Evolutionary conservation across 2,113 vertebrate species (phyloP), one percentile per base, ranked within the genome.

Genomic region (Hypanus sabinus): DNA sequence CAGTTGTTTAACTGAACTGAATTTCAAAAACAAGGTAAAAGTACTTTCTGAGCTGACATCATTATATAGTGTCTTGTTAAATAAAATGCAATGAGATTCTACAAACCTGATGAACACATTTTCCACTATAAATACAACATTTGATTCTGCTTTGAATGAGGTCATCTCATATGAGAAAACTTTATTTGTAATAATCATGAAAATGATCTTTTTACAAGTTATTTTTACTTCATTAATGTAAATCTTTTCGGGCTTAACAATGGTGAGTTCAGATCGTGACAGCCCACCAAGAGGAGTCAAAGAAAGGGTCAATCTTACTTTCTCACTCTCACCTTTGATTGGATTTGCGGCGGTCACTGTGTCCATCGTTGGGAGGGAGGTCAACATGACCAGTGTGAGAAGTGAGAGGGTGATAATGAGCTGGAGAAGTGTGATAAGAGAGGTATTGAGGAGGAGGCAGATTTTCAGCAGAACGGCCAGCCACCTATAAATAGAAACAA

Each of bases 361-460:
- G 95, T 55, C 55, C 96, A 73, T 2, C 94, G 46, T 95, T 33
- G 0, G 97, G 95, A 77, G 96, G 96, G 0, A 96, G 96, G 4
- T 97, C 96, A 65, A 95, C 94, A 90, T 96, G 96, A 87, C 95
- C 95, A 33, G 79, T 18, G 0, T 73, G 94, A 5, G 95, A 94
- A 20, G 38, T 0, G 0, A 94, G 83, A 71, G 95, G 94, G 83
- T 95, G 38, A 10, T 94, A 57, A 3, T 94, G 94, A 80, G 68
- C 0, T 0, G 68, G 12, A n/a, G 94, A 11, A 0, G n/a, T 6
- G 0, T 5, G 94, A 70, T 0, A 33, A 12, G 81, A 5, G 3
- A 80, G 73, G 70, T 12, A 79, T 30, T 93, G 93, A 65, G 16
- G 77, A 55, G 90, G 0, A 0, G 55, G n/a, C 20, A 12, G 70